A percentile compares a stretch with the other conserved stretches of the same genome.
Evolutionary conservation across 2,888 invertebrate genomes (phyloP).

Genomic region (Frankliniella fusca): DNA sequence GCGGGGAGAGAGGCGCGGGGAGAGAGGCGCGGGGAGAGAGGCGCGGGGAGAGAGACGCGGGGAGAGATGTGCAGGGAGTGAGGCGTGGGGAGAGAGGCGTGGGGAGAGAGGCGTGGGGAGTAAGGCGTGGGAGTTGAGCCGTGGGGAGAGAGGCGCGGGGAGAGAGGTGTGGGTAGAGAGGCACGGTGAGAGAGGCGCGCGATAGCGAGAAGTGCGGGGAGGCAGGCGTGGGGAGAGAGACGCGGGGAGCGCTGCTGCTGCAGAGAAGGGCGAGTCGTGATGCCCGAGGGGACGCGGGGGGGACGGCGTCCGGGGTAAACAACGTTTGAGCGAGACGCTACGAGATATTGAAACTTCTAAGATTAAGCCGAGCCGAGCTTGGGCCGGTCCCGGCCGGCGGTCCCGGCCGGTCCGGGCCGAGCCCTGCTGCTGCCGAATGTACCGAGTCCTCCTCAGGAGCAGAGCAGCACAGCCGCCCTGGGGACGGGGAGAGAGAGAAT

Average conservation of each 20-base stretch:
- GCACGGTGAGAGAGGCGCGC: not conserved
- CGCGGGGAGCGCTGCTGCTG: not conserved
- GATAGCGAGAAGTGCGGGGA: not conserved
- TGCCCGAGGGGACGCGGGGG: not conserved
- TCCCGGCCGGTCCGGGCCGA: not conserved
- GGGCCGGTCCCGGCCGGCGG: not conserved
- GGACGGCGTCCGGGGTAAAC: constrained; percentile 25
- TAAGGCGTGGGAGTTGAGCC: too few species aligned
- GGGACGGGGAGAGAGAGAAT: too few species aligned
- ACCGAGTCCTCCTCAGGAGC: too few species aligned
- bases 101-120: not conserved
- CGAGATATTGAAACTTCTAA: constrained; percentile 25
- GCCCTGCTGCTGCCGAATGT: not conserved
- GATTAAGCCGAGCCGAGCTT: not conserved
- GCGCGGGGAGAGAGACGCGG: too few species aligned
- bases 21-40: too few species aligned
- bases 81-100: not conserved
- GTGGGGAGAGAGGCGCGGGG: too few species aligned
- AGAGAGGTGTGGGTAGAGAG: not conserved
- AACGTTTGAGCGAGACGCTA: constrained; percentile 24
- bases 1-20: too few species aligned
- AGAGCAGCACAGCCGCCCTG: too few species aligned
- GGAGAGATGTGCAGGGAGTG: too few species aligned
- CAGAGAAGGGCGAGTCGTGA: not conserved
- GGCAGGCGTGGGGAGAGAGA: not conserved